These are phyloP conservation scores for Pseudorasbora parva DNA, from an alignment of 2,113 vertebrate species.

Conservation along the genomic window DNA sequence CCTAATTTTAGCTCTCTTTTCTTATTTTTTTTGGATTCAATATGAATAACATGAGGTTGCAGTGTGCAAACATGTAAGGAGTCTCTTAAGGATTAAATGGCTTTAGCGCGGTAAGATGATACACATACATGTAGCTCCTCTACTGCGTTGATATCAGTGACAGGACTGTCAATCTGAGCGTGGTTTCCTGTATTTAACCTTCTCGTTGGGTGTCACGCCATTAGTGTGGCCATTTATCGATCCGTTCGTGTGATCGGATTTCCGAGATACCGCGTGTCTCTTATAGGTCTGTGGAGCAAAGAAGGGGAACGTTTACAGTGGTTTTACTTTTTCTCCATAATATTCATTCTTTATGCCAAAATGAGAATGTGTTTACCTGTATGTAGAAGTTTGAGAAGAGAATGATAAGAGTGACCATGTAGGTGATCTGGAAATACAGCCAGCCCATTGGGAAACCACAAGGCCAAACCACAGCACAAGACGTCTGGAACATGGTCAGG, in stretches of 20 bases:
- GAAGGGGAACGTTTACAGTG: background rate
- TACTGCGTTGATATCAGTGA: slow-evolving; percentile 21
- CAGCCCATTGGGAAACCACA: slow-evolving; percentile 90
- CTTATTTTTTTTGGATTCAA: slow-evolving; percentile 55
- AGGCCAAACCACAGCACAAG: slow-evolving; percentile 87
- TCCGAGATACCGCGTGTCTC: slow-evolving; percentile 78
- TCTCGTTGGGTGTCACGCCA: slow-evolving; percentile 77
- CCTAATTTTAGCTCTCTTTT: background rate
- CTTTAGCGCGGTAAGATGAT: slow-evolving; percentile 61
- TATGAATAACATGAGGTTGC: slow-evolving; percentile 62
- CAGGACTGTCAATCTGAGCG: slow-evolving; percentile 82
- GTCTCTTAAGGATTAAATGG: slow-evolving; percentile 58
- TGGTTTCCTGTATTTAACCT: slow-evolving; percentile 81
- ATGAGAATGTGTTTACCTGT: slow-evolving; percentile 75
- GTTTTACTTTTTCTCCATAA: background rate
- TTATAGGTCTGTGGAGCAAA: slow-evolving; percentile 86
- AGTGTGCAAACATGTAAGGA: slow-evolving; percentile 62
- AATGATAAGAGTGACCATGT: slow-evolving; percentile 89
- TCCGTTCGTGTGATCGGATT: slow-evolving; percentile 86
- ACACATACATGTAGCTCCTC: slow-evolving; percentile 51
- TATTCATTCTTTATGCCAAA: background rate
- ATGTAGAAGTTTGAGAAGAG: slow-evolving; percentile 97
- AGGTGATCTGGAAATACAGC: slow-evolving; percentile 94
- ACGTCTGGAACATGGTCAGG: slow-evolving; percentile 90
- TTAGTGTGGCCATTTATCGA: slow-evolving; percentile 84